Conservation (phyloP, 1,140 invertebrate genomes). For the Calosoma granatense region DNA sequence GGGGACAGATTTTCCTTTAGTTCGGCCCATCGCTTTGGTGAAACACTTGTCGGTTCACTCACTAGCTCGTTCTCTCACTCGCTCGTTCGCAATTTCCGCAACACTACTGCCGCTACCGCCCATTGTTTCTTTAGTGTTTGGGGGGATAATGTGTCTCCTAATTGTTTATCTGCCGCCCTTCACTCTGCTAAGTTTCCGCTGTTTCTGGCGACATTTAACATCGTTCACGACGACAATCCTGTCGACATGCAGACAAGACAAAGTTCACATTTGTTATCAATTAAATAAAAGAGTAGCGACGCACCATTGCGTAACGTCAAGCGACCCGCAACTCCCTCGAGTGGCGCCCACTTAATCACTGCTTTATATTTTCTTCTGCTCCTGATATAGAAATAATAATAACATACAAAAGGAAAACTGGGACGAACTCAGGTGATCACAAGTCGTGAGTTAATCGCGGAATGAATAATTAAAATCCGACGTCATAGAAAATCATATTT, state of each 20-base stretch:
- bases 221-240: neutral
- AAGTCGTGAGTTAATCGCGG: neutral
- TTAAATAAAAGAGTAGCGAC: neutral
- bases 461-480: conserved; percentile 3
- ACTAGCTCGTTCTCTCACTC: no score
- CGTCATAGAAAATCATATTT: conserved; percentile 6
- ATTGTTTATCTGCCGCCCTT: neutral
- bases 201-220: neutral
- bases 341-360: neutral
- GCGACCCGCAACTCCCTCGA: no score
- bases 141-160: neutral
- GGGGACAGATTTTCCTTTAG: neutral
- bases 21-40: neutral
- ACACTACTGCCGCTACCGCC: neutral
- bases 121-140: neutral
- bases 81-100: no score
- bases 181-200: neutral
- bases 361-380: no score
- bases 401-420: neutral
- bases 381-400: neutral
- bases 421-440: neutral
- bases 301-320: neutral
- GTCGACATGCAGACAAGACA: neutral
- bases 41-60: no score
- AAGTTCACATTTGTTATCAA: neutral